Evolutionary conservation across 2,888 invertebrate genomes (phyloP).

Genomic region (Crocallis elinguaria): DNA sequence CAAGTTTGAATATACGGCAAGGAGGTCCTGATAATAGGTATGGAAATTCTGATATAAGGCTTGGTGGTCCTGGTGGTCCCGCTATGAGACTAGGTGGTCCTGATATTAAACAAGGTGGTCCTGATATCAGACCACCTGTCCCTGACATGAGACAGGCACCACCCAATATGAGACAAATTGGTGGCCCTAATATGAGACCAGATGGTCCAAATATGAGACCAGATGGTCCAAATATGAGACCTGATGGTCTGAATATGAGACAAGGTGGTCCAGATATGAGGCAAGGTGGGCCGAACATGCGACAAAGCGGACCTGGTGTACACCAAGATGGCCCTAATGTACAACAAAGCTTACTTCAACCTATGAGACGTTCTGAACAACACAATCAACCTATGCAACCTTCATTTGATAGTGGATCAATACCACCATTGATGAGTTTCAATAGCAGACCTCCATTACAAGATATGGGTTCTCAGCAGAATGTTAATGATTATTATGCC

Average conservation of each 20-base stretch:
- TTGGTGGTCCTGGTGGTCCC: slow-evolving; percentile 9
- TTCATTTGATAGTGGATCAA: slow-evolving; percentile 13
- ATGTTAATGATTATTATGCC: slow-evolving; percentile 24
- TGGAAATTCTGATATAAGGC: slow-evolving; percentile 15
- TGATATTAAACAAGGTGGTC: slow-evolving; percentile 29
- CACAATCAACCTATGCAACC: slow-evolving; percentile 6
- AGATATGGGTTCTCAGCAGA: slow-evolving; percentile 30
- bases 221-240: slow-evolving; percentile 19
- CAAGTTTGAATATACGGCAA: slow-evolving; percentile 20
- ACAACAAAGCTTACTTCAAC: slow-evolving; percentile 5
- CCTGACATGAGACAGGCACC: slow-evolving; percentile 3
- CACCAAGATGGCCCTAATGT: slow-evolving; percentile 12
- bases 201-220: slow-evolving; percentile 23
- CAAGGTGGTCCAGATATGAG: slow-evolving; percentile 21
- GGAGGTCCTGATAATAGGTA: slow-evolving; percentile 28
- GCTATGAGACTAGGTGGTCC: slow-evolving; percentile 12
- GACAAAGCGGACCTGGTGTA: slow-evolving; percentile 13
- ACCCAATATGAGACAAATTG: slow-evolving; percentile 3
- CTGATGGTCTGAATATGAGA: slow-evolving; percentile 15
- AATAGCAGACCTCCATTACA: slow-evolving; percentile 26
- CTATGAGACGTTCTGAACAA: slow-evolving; percentile 11
- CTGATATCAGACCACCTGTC: slow-evolving; percentile 12
- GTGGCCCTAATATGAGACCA: slow-evolving; percentile 29
- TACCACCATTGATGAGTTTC: slow-evolving; percentile 16
- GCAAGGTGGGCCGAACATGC: slow-evolving; percentile 13